Percentiles rank a stretch among this genome's conserved stretches.
These are phyloP conservation scores for Orthosia cruda DNA, from an alignment of 2,888 invertebrate species.

Conservation along the genomic window DNA sequence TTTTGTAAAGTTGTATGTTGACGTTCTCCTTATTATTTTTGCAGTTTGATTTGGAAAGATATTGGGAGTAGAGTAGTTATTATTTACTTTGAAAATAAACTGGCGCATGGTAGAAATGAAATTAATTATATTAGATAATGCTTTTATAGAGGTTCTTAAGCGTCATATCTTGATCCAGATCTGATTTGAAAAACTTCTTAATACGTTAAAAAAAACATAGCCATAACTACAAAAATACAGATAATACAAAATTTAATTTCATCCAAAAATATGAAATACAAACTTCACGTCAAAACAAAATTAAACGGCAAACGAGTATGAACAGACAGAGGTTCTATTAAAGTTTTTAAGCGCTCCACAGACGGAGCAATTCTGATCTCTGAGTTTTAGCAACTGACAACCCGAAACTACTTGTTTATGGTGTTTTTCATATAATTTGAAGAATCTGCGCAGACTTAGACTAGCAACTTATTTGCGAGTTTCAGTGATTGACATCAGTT, in stretches of 20 bases:
- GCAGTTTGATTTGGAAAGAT: neutral
- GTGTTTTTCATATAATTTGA: neutral
- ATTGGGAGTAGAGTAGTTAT: neutral
- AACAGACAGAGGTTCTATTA: slow-evolving; percentile 15
- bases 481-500: neutral
- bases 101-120: too few relatives aligned
- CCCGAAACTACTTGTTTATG: neutral
- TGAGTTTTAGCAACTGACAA: neutral
- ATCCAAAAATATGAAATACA: slow-evolving; percentile 24
- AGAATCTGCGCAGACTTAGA: neutral
- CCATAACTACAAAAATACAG: too few relatives aligned
- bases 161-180: too few relatives aligned
- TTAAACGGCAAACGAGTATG: slow-evolving; percentile 35
- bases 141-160: too few relatives aligned
- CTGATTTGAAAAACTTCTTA: too few relatives aligned
- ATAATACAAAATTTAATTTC: neutral
- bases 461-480: too few relatives aligned
- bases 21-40: slow-evolving; percentile 12
- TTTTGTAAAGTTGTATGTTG: slow-evolving; percentile 28
- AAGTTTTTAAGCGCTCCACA: neutral
- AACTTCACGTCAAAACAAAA: slow-evolving; percentile 49
- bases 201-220: too few relatives aligned
- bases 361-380: neutral
- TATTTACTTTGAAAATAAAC: neutral
- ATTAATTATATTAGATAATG: too few relatives aligned